Evolutionary conservation across 2,888 invertebrate species (phyloP).

Genomic region (Gibbula magus): DNA sequence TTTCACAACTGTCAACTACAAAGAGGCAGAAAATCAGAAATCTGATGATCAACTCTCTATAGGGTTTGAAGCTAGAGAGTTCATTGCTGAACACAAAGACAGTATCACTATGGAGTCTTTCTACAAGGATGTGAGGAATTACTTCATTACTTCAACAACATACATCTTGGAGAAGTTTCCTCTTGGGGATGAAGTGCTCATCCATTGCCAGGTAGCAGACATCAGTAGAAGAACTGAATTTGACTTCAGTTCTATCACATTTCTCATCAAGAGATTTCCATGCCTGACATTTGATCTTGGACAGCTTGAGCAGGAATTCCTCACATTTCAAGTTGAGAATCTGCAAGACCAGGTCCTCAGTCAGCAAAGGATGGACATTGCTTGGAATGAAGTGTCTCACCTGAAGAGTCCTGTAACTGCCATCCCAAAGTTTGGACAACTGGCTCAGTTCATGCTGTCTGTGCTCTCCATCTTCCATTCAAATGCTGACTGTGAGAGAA

Average conservation of each 20-base stretch:
- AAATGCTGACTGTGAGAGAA: slow-evolving; percentile 30
- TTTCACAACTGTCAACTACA: no score
- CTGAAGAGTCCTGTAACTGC: slow-evolving; percentile 22
- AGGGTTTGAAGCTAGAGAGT: background rate
- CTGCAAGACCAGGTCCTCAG: background rate
- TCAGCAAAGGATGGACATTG: slow-evolving; percentile 25
- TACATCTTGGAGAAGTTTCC: slow-evolving; percentile 25
- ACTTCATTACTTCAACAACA: background rate
- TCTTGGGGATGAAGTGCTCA: slow-evolving; percentile 15
- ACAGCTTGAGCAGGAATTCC: slow-evolving; percentile 22
- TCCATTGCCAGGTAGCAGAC: no score
- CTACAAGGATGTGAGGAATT: slow-evolving; percentile 18
- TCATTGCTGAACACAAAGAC: background rate
- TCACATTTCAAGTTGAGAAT: background rate
- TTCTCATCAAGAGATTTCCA: no score
- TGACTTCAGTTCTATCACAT: no score
- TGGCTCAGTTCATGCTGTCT: background rate
- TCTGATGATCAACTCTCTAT: background rate
- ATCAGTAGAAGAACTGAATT: no score
- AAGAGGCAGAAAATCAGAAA: background rate
- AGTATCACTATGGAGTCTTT: slow-evolving; percentile 1
- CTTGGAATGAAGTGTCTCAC: slow-evolving; percentile 23
- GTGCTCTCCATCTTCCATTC: slow-evolving; percentile 13
- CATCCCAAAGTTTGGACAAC: background rate
- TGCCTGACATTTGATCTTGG: no score